A percentile compares a stretch with the other conserved stretches of the same genome.
Evolutionary conservation across 2,888 invertebrate species (phyloP).

Genomic region (Plagodis pulveraria): DNA sequence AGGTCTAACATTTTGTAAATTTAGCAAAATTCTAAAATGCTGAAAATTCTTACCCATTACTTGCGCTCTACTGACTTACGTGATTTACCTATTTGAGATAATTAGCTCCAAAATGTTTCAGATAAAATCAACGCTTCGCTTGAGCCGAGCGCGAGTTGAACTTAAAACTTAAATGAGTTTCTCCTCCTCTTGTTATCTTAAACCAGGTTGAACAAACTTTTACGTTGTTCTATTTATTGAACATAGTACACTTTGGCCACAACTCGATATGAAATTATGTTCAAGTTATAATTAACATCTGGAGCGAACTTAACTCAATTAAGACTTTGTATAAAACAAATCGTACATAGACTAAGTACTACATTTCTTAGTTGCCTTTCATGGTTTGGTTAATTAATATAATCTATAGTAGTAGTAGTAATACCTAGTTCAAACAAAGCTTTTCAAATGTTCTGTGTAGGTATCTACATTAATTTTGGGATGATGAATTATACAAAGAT

Average conservation of each 20-base stretch:
- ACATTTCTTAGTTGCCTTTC: conserved; percentile 23
- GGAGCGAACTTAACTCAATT: conserved; percentile 56
- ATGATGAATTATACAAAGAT: no score
- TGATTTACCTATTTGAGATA: conserved; percentile 50
- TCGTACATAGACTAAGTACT: conserved; percentile 32
- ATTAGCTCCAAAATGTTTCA: conserved; percentile 55
- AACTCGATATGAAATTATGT: conserved; percentile 66
- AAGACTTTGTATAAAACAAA: conserved; percentile 47
- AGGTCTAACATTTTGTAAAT: no score
- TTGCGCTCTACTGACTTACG: conserved; percentile 6
- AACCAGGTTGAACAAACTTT: conserved; percentile 65
- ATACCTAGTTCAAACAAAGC: no score
- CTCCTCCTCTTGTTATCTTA: conserved; percentile 74
- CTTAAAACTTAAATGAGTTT: conserved; percentile 82
- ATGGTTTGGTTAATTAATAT: background rate
- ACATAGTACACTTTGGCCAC: conserved; percentile 59
- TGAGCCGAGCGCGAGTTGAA: conserved; percentile 48
- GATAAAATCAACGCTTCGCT: conserved; percentile 63
- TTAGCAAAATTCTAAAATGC: no score
- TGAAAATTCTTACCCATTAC: background rate
- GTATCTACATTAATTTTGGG: no score
- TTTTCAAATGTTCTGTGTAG: no score
- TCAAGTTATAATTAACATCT: conserved; percentile 68
- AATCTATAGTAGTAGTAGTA: no score
- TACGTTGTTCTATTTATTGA: conserved; percentile 70